phyloP scores from a whole-genome alignment of 1,140 invertebrate species.

The Cotesia vestalis region DNA sequence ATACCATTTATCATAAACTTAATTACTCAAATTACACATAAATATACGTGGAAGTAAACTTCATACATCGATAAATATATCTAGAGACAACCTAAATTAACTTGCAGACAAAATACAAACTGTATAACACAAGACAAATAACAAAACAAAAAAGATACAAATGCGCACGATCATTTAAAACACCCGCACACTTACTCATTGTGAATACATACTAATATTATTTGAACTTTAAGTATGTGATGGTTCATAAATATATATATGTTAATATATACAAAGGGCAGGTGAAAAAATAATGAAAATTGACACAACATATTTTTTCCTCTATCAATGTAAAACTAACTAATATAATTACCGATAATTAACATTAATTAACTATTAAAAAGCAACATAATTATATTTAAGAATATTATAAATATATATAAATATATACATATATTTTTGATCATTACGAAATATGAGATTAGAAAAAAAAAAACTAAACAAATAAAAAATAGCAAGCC shows the following conservation, averaged over 20 bases:
- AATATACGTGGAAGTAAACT: conserved; percentile 35
- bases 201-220: conserved; percentile 24
- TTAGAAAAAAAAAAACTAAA: conserved; percentile 40
- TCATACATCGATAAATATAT: conserved; percentile 27
- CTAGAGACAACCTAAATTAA: conserved; percentile 23
- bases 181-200: conserved; percentile 42
- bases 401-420: conserved; percentile 62
- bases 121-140: conserved; percentile 20
- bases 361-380: conserved; percentile 65
- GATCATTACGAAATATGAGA: conserved; percentile 64
- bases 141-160: conserved; percentile 6
- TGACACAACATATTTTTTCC: conserved; percentile 62
- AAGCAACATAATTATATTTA: conserved; percentile 60
- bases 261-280: conserved; percentile 45
- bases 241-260: conserved; percentile 29
- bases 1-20: conserved; percentile 27
- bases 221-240: conserved; percentile 26
- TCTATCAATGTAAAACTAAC: conserved; percentile 66
- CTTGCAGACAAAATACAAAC: conserved; percentile 31
- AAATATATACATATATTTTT: conserved; percentile 66
- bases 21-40: conserved; percentile 36
- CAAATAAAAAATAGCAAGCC: conserved; percentile 45
- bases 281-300: conserved; percentile 44
- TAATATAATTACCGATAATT: conserved; percentile 63
- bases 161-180: conserved; percentile 8